Evolutionary conservation across 53 echinoderm and acorn worm species (phyloP), one percentile per base, ranked within the genome.

Genomic region (Astropecten irregularis): DNA sequence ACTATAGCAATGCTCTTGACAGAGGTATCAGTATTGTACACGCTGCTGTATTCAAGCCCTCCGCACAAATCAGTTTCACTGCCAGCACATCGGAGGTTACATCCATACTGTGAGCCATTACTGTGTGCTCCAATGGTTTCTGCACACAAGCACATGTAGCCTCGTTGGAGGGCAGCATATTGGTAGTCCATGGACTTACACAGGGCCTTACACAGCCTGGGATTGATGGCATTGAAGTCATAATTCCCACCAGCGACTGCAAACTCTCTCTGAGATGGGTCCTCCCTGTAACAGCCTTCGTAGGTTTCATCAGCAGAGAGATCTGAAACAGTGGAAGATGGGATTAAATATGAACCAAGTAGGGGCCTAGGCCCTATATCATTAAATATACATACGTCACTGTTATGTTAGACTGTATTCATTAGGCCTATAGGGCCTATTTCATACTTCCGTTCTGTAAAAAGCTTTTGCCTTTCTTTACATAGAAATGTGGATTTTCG

Each of bases 231-330:
- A 53, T 93, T 90, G 73, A 90, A 86, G 68, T 77, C 74, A 66
- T 90, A 82, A 49, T 82, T 62, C 1, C 93, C 93, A 7, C 89
- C 93, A 19, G 87, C 82, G 27, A 93, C 62, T 52, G 60, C 73
- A 63, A 77, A 83, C 29, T 77, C 90, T 71, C 84, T 59, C 44
- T 63, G 68, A 51, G 87, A 69, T 22, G 49, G 69, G 71, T 79
- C 71, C 46, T 90, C 90, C 52, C 77, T 76, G 48, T 82, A 93
- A 49, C 93, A 93, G 23, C 93, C 93, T 56, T 76, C 68, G 63
- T 77, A 93, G 11, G 89, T 83, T 46, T 62, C 65, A 73, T 90
- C 93, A 71, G 87, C 38, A 36, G 34, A 83, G 14, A 73, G 19
- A 44, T 69, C 47, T 84, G 33, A n/a, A n/a, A n/a, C n/a, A n/a